Percentiles rank a stretch among this genome's conserved stretches.
phyloP scores from a whole-genome alignment of 2,113 vertebrate species.

The Nothoprocta pentlandii region DNA sequence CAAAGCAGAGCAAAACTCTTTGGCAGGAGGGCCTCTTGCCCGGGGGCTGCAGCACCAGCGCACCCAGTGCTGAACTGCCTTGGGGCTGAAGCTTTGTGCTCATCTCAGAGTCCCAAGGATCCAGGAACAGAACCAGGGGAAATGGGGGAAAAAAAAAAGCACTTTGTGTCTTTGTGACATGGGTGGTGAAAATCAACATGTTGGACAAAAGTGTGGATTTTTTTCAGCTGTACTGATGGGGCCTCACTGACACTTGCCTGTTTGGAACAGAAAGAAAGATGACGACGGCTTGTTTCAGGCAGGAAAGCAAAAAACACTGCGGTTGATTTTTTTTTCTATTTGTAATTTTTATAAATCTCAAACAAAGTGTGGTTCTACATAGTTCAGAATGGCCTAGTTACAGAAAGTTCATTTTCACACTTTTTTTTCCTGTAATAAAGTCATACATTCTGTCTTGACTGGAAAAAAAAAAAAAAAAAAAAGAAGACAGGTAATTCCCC shows the following conservation, averaged over 20 bases:
- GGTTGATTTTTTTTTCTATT: slow-evolving; percentile 39
- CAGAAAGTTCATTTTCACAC: slow-evolving; percentile 67
- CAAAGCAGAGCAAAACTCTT: background rate
- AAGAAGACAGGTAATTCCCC: slow-evolving; percentile 32
- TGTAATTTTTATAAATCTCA: slow-evolving; percentile 76
- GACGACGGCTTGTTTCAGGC: background rate
- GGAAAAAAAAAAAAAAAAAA: slow-evolving; percentile 11
- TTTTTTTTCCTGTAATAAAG: slow-evolving; percentile 61
- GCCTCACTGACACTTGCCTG: background rate
- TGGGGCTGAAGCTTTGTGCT: background rate
- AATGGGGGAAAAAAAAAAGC: background rate
- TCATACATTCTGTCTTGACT: slow-evolving; percentile 73
- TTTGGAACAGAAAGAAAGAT: background rate
- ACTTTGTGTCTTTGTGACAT: background rate
- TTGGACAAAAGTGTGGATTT: background rate
- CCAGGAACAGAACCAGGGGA: background rate
- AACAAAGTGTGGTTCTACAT: slow-evolving; percentile 72
- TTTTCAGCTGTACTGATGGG: background rate
- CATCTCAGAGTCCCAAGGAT: background rate
- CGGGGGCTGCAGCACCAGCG: background rate
- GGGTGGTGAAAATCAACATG: background rate
- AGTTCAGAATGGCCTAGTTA: slow-evolving; percentile 64
- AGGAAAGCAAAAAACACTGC: too few species aligned
- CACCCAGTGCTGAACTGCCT: background rate
- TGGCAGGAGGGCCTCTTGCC: background rate